Conservation (phyloP, 2,113 vertebrate genomes). For the Phoxinus phoxinus region DNA sequence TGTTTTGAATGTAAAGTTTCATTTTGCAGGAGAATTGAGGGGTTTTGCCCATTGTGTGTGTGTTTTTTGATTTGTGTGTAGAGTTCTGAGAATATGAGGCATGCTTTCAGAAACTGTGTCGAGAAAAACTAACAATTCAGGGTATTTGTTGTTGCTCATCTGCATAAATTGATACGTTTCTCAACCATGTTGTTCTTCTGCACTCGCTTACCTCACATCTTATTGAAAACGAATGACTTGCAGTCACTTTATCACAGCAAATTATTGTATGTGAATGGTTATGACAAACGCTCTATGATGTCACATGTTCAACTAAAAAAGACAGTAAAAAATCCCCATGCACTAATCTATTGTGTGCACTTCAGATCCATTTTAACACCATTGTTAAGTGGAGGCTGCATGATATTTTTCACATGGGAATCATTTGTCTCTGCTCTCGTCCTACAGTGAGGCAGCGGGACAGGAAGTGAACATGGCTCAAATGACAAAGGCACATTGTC, state of each 20-base stretch:
- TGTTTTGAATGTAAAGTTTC: no score
- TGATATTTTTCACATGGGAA: slow-evolving; percentile 25
- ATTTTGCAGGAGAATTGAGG: no score
- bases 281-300: not conserved
- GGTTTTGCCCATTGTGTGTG: no score
- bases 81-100: no score
- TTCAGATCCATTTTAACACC: not conserved
- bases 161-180: not conserved
- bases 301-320: not conserved
- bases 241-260: not conserved
- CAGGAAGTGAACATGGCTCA: slow-evolving; percentile 48
- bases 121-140: no score
- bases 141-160: not conserved
- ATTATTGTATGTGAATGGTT: not conserved
- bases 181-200: not conserved
- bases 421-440: slow-evolving; percentile 26
- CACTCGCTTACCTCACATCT: not conserved
- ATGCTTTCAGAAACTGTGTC: no score
- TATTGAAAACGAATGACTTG: not conserved
- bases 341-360: not conserved
- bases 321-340: not conserved
- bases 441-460: not conserved
- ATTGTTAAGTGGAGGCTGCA: slow-evolving; percentile 17
- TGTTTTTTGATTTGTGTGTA: no score
- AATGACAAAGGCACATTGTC: slow-evolving; percentile 57